Base-by-base conservation (phyloP, 2,113 vertebrate species). In the Riparia riparia region DNA sequence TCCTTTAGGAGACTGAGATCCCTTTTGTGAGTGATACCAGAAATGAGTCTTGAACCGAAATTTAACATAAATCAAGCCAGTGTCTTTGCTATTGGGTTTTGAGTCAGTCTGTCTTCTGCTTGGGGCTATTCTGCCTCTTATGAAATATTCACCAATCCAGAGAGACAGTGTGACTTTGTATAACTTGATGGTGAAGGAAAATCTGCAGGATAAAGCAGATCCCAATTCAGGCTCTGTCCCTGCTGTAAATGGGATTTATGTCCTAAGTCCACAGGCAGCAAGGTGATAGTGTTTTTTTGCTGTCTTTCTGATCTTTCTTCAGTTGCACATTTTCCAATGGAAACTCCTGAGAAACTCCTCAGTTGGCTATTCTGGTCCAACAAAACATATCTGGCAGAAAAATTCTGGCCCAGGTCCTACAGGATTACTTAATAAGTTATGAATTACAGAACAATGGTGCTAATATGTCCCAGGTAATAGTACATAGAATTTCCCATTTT, bases 111-210 rank as follows among this genome's bases (percentile, higher is more conserved):
- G 80, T 79, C 73, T 95, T 93, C 91, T 96, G 86, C 95, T 96
- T 91, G 81, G 77, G 93, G 91, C 91, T 92, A 68, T 95, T 96
- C 65, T 95, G 21, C 83, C 92, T 82, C 80, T 78, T 93, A 89
- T 96, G 73, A 96, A 96, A 97, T 95, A 96, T 96, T 95, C 91
- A 95, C 70, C 13, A 22, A 53, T 91, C 83, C 73, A 86, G 94
- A 82, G 89, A 94, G 73, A 93, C 49, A 45, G 32, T 45, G 57
- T 89, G 86, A 85, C 65, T 93, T 92, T 79, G 47, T 89, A 15
- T 49, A 82, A 82, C 77, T 68, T 74, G 60, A n/a, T 84, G 65
- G 47, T 64, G 80, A 84, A 91, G 42, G 39, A 86, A 81, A 84
- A 89, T 61, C 39, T 87, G 41, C 21, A 31, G 56, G 53, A 64